phyloP scores from a whole-genome alignment of 1,140 invertebrate species.

The Venustaconcha ellipsiformis region DNA sequence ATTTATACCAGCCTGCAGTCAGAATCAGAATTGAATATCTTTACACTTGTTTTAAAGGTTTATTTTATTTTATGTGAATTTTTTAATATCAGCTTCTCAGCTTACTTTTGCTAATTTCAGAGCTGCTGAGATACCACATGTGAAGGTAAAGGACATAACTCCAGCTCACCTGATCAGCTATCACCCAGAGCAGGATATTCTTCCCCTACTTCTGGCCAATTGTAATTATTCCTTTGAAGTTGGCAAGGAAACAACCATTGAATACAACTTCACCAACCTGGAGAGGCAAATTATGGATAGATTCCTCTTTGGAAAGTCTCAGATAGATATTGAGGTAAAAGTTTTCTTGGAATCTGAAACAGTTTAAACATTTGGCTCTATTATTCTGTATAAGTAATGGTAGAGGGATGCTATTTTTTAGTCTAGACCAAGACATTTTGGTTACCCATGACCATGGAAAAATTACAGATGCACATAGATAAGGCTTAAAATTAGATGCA shows the following conservation, averaged over 20 bases:
- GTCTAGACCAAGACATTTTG: background rate
- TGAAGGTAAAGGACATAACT: conserved; percentile 28
- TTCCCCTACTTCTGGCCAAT: conserved; percentile 52
- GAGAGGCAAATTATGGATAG: conserved; percentile 45
- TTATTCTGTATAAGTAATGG: background rate
- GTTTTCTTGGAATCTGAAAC: conserved; percentile 1
- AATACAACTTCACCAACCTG: conserved; percentile 46
- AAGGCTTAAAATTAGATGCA: too few species aligned
- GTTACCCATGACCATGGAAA: too few species aligned
- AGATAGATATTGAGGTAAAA: conserved; percentile 7
- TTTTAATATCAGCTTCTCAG: too few species aligned
- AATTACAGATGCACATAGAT: too few species aligned
- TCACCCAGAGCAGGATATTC: conserved; percentile 50
- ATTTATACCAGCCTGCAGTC: too few species aligned
- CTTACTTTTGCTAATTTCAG: too few species aligned
- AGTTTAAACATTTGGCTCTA: background rate
- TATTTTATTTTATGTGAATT: too few species aligned
- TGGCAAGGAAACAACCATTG: conserved; percentile 39
- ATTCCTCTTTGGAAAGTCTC: conserved; percentile 45
- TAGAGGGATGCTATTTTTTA: background rate
- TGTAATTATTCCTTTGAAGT: conserved; percentile 54
- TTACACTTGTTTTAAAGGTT: too few species aligned
- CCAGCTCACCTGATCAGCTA: conserved; percentile 49
- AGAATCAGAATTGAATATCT: too few species aligned
- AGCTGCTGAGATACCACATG: background rate